Evolutionary conservation across 2,113 vertebrate genomes (phyloP).

Genomic region (Craseonycteris thonglongyai): DNA sequence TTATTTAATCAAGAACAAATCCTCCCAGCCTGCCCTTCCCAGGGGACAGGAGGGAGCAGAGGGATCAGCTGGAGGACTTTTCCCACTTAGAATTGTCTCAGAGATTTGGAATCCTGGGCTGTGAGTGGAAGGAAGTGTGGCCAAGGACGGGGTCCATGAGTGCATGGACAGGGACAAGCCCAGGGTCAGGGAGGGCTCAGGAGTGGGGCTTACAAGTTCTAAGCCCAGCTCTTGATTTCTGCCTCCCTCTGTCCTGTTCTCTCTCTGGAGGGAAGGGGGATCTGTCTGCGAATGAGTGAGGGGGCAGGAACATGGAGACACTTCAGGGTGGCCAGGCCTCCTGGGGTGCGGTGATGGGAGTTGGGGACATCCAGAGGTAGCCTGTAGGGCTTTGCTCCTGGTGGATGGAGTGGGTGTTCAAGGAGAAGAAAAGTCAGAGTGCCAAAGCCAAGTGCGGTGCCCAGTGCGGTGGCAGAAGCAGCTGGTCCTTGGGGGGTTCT

Average conservation of each 20-base stretch:
- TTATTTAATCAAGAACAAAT: not conserved
- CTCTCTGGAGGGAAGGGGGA: not conserved
- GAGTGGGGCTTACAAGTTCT: not conserved
- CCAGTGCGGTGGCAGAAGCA: not conserved
- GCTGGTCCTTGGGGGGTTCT: not conserved
- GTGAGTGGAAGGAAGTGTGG: not conserved
- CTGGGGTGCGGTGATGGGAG: not conserved
- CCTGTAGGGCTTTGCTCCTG: not conserved
- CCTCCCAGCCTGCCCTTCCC: not conserved
- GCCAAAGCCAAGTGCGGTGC: not conserved
- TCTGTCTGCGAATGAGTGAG: not conserved
- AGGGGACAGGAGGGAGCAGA: not conserved
- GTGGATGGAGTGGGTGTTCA: not conserved
- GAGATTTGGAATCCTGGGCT: not conserved
- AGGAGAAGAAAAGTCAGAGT: not conserved
- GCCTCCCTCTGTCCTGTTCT: not conserved
- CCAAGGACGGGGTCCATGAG: too few species aligned
- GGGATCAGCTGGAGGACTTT: not conserved
- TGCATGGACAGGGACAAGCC: rapidly evolving
- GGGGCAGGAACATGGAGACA: too few species aligned
- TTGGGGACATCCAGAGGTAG: too few species aligned
- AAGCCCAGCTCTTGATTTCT: not conserved
- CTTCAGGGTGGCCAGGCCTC: not conserved
- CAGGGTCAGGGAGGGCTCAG: not conserved
- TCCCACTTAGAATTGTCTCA: not conserved